phyloP scores from a whole-genome alignment of 2,888 invertebrate genomes.

The Linyphia triangularis region DNA sequence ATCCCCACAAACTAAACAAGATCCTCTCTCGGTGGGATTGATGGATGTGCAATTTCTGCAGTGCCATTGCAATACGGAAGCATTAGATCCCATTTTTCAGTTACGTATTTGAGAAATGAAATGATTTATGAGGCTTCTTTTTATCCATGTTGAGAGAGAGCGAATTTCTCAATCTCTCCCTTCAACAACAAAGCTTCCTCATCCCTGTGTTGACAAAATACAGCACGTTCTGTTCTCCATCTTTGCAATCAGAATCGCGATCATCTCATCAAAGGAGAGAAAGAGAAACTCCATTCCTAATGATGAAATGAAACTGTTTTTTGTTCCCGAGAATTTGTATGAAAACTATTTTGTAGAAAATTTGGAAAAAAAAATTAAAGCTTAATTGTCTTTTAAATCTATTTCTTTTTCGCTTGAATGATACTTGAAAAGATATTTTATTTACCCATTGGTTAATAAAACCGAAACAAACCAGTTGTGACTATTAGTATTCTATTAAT shows the following conservation, averaged over 20 bases:
- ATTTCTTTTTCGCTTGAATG: not conserved
- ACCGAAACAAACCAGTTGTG: not conserved
- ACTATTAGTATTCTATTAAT: no score
- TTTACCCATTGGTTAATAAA: not conserved
- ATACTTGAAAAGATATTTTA: not conserved
- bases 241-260: conserved; percentile 32
- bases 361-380: not conserved
- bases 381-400: not conserved
- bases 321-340: not conserved
- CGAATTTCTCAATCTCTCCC: not conserved
- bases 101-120: conserved; percentile 31
- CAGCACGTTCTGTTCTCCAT: conserved; percentile 59
- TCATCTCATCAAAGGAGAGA: conserved; percentile 35
- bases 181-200: not conserved
- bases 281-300: conserved; percentile 21
- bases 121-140: not conserved
- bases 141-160: not conserved
- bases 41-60: conserved; percentile 92
- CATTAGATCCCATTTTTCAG: conserved; percentile 91
- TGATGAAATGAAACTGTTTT: conserved; percentile 9
- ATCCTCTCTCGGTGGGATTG: conserved; percentile 88
- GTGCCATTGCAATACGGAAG: conserved; percentile 96
- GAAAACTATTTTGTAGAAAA: not conserved
- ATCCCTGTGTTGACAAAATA: conserved; percentile 62
- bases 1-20: conserved; percentile 75